Base-by-base conservation (phyloP, 2,888 invertebrate genomes). In the Eretmocerus hayati region DNA sequence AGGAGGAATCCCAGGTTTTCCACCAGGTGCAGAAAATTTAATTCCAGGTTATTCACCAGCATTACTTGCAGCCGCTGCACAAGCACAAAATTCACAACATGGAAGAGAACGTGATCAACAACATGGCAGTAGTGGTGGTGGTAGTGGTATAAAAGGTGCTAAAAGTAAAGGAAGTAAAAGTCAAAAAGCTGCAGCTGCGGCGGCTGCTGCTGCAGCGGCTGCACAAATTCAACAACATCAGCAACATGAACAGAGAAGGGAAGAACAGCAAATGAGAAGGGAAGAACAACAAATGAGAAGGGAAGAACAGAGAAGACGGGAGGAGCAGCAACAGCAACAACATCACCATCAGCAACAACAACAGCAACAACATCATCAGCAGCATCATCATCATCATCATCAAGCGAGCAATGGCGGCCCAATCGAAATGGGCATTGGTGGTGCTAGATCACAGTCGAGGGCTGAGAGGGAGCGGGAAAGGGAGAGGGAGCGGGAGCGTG, bases 1-100 rank as follows among this genome's bases (percentile, higher is more conserved):
- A 3, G 84, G 87, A 8, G 87, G 87, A 19, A 69, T 88, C 48
- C 80, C 79, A 36, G 82, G 80, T 62, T 85, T 88, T 72, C 79
- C 87, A 0, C 83, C 76, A 39, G 72, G 77, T 48, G 73, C 74
- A 41, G 76, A 74, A 54, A 67, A 69, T 54, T 64, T 71, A 43
- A 58, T 72, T 59, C 67, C 77, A 66, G 60, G 83, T 15, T 81
- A 81, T 64, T 71, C 85, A 58, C 77, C 81, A 39, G 75, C 80
- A 58, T 74, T 78, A 55, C 73, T 75, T 58, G 75, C 76, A 52
- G 74, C 76, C 50, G 72, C 76, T 55, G 69, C 74, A 42, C 65
- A 72, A 42, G 72, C 71, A 49, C 74, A 74, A 9, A 18, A 37
- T 5, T 20, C 6, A 9, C 37, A 37, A n/a, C 20, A 16, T 4